Evolutionary conservation across 1,140 invertebrate genomes (phyloP), one percentile per base, ranked within the genome.

Genomic region (Polyergus mexicanus): DNA sequence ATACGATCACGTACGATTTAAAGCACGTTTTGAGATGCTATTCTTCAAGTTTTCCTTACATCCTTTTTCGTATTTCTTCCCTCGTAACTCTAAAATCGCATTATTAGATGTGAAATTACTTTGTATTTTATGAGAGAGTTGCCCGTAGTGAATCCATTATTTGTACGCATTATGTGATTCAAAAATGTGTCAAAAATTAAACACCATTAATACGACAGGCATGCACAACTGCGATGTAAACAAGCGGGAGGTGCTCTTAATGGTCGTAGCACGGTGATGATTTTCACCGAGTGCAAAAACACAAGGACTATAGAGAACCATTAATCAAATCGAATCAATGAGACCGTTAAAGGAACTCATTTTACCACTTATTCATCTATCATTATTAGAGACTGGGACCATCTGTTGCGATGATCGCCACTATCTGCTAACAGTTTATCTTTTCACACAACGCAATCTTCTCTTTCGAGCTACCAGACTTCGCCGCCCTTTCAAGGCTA

Each of bases 351-450:
- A 85, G 85, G 86, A 92, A 93, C 92, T 93, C 92, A 94, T 94
- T 94, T 91, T 90, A 92, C 93, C 93, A 94, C 91, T 94, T 92
- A 94, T 92, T 93, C 94, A 95, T 95, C 93, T 92, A 95, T 95
- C 94, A 95, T 93, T 92, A 94, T 95, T 95, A 94, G 89, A 90
- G 75, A 28, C 28, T 86, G 44, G 75, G 58, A 72, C 81, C 86
- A 87, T 88, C 81, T 72, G 86, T 89, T 72, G 85, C 75, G 81
- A 86, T 74, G 68, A 88, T 63, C 72, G 75, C 85, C 75, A 71
- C 66, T 87, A 83, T 89, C 78, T 68, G 84, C 88, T 51, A 84
- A 88, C 89, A 78, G 80, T 86, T 90, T 86, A 78, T 75, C 86
- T 90, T 91, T 88, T 74, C 78, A 83, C 56, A 47, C 68, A 62